phyloP scores from a whole-genome alignment of 2,797 vertebrate species.

The Stomatorhinus walkeri region DNA sequence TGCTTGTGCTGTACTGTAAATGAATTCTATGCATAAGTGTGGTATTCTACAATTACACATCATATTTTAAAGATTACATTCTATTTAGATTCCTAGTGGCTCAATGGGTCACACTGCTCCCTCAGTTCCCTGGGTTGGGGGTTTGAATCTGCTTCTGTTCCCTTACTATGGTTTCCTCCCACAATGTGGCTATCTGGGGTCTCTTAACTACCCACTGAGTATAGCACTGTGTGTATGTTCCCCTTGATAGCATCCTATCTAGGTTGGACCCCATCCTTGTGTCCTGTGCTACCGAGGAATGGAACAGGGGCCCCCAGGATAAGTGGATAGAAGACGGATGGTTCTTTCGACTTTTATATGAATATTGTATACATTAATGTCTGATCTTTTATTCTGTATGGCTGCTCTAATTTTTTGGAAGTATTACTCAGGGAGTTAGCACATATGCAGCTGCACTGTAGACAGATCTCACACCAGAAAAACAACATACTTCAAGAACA shows the following conservation, averaged over 20 bases:
- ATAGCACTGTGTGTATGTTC: neutral
- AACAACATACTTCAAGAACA: neutral
- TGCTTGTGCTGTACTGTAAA: neutral
- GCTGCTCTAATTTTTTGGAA: neutral
- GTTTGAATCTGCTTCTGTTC: neutral
- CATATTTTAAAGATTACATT: neutral
- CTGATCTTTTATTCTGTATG: neutral
- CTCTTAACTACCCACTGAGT: neutral
- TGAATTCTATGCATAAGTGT: neutral
- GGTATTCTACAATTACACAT: neutral
- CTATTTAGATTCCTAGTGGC: neutral
- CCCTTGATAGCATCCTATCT: neutral
- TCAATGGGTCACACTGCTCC: neutral
- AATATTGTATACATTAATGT: neutral
- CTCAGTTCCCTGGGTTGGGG: neutral
- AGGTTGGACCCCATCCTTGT: neutral
- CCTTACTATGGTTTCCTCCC: neutral
- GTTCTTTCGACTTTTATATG: neutral
- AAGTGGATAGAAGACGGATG: neutral
- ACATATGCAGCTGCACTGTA: neutral
- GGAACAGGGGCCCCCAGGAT: neutral
- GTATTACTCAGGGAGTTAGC: neutral
- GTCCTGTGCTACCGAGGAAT: neutral
- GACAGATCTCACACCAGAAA: neutral
- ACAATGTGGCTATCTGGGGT: neutral